Conservation (phyloP, 2,888 invertebrate species). For the Priocnemis perturbator region DNA sequence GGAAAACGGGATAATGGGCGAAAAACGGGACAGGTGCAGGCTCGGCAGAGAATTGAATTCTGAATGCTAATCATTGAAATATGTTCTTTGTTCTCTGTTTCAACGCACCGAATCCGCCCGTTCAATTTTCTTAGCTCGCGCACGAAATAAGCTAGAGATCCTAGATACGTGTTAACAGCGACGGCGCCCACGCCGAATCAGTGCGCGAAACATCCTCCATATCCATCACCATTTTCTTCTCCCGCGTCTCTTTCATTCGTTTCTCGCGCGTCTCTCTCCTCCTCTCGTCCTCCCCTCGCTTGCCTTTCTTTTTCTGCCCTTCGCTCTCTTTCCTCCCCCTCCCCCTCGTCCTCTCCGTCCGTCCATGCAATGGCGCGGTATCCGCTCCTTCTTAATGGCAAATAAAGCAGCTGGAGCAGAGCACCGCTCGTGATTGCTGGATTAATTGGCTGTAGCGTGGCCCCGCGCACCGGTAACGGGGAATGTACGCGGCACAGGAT, state of each 20-base stretch:
- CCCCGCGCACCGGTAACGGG: constrained; percentile 47
- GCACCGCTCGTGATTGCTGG: constrained; percentile 66
- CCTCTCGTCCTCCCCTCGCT: constrained; percentile 9
- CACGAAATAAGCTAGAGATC: constrained; percentile 1
- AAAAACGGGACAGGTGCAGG: constrained; percentile 22
- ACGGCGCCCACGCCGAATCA: constrained; percentile 51
- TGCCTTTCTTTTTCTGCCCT: neutral
- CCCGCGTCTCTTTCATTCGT: constrained; percentile 5
- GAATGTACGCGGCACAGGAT: constrained; percentile 56
- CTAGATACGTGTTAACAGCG: constrained; percentile 21
- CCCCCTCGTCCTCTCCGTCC: constrained; percentile 9
- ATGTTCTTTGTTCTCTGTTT: no score
- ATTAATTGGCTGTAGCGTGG: constrained; percentile 70
- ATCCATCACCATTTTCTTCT: constrained; percentile 21
- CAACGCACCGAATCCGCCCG: no score
- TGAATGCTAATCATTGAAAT: no score
- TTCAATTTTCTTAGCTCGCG: no score
- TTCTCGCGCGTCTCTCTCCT: constrained; percentile 21
- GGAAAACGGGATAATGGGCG: constrained; percentile 19
- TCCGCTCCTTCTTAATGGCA: constrained; percentile 59
- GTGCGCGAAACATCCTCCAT: constrained; percentile 40
- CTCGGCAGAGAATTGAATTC: neutral
- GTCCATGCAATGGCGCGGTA: constrained; percentile 51
- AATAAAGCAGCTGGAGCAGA: constrained; percentile 65
- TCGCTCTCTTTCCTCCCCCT: constrained; percentile 7